These are phyloP conservation scores for Caenorhabditis parvicauda DNA, from an alignment of 2,888 invertebrate species.

Conservation along the genomic window DNA sequence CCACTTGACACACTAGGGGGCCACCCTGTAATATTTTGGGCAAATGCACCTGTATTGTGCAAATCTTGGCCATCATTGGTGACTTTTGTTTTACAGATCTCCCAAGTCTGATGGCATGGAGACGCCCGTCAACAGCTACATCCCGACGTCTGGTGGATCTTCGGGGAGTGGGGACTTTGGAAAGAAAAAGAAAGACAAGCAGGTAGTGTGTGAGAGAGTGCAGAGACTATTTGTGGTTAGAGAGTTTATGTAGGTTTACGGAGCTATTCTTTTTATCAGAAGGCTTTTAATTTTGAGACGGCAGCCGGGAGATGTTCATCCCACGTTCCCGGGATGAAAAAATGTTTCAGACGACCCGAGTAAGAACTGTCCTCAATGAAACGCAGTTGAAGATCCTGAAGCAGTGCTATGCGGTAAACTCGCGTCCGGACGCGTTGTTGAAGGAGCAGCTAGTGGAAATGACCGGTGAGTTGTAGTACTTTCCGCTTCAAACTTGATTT, in stretches of 20 bases:
- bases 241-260: too few relatives aligned
- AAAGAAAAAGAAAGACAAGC: constrained; percentile 66
- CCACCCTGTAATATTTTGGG: too few relatives aligned
- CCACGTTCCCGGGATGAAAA: too few relatives aligned
- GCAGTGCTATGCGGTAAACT: constrained; percentile 95
- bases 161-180: constrained; percentile 46
- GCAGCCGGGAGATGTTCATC: too few relatives aligned
- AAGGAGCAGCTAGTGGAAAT: constrained; percentile 98
- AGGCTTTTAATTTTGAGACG: too few relatives aligned
- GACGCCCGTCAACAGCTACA: constrained; percentile 15
- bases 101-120: constrained; percentile 37
- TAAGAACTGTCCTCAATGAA: constrained; percentile 96
- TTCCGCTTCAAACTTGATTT: too few relatives aligned
- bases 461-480: constrained; percentile 70
- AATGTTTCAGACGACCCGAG: constrained; percentile 82
- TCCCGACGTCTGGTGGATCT: constrained; percentile 13
- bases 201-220: constrained; percentile 63
- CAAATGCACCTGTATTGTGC: too few relatives aligned
- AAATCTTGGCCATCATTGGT: too few relatives aligned
- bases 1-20: too few relatives aligned
- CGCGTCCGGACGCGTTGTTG: constrained; percentile 96
- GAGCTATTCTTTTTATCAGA: too few relatives aligned
- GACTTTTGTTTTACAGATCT: constrained; percentile 23
- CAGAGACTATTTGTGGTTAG: not conserved
- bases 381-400: constrained; percentile 94